These are phyloP conservation scores for Cervus canadensis DNA, from an alignment of 2,113 vertebrate species.

Conservation along the genomic window DNA sequence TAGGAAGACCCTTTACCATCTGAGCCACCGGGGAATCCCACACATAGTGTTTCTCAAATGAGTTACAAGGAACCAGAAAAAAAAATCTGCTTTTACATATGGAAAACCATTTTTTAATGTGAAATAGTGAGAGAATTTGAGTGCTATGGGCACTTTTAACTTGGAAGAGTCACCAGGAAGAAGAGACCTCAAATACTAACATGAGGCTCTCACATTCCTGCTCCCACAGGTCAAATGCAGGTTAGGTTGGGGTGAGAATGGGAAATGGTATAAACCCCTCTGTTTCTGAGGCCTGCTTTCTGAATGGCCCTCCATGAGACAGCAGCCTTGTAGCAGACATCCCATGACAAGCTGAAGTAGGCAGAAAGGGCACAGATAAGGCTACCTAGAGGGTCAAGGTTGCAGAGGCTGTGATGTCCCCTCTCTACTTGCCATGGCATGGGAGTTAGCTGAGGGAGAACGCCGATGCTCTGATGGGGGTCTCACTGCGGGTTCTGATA, in stretches of 20 bases:
- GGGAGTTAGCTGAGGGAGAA: background rate
- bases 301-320: accelerated
- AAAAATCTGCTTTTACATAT: background rate
- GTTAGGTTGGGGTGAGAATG: background rate
- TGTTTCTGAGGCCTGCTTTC: background rate
- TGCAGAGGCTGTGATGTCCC: background rate
- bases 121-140: background rate
- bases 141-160: background rate
- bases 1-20: background rate
- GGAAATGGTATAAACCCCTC: background rate
- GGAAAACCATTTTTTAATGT: background rate
- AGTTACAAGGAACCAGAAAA: background rate
- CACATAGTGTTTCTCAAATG: background rate
- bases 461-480: background rate
- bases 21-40: background rate
- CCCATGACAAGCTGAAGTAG: background rate
- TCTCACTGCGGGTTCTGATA: background rate
- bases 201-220: background rate
- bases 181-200: background rate
- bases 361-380: background rate
- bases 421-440: background rate
- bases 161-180: background rate
- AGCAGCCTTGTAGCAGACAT: background rate
- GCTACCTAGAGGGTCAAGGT: too few relatives aligned
- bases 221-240: background rate